These are phyloP conservation scores for Dufourea novaeangliae DNA, from an alignment of 1,140 invertebrate genomes.

Conservation along the genomic window DNA sequence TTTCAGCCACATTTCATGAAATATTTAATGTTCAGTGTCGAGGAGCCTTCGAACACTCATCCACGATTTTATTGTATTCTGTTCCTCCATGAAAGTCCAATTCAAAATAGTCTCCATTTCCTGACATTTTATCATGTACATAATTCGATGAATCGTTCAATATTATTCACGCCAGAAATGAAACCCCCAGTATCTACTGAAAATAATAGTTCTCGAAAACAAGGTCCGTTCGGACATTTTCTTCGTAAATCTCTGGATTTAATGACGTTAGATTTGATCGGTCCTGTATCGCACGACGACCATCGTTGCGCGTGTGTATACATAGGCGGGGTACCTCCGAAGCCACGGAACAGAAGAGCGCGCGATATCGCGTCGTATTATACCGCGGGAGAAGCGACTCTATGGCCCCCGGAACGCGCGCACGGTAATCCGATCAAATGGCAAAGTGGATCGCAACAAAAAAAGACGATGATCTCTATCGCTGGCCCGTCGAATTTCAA, in stretches of 20 bases:
- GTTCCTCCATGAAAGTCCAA: no score
- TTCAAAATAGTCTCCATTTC: no score
- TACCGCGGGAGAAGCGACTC: conserved; percentile 53
- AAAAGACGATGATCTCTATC: conserved; percentile 69
- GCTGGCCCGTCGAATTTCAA: conserved; percentile 76
- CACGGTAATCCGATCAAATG: conserved; percentile 77
- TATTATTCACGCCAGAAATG: no score
- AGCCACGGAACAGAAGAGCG: conserved; percentile 28
- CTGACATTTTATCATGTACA: no score
- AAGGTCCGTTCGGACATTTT: not conserved
- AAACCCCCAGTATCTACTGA: no score
- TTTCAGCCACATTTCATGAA: no score
- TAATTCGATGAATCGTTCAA: no score
- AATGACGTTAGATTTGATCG: not conserved
- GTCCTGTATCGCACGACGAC: conserved; percentile 1
- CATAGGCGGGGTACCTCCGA: not conserved
- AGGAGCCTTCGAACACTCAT: no score
- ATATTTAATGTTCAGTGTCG: no score
- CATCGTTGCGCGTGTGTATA: not conserved
- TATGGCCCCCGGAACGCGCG: conserved; percentile 42
- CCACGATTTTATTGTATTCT: no score
- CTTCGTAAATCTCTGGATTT: not conserved
- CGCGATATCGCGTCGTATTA: conserved; percentile 38
- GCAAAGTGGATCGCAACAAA: conserved; percentile 76
- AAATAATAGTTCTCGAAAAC: no score